A percentile compares a stretch with the other conserved stretches of the same genome.
Evolutionary conservation across 2,888 invertebrate species (phyloP).

Genomic region (Patella ulyssiponensis): DNA sequence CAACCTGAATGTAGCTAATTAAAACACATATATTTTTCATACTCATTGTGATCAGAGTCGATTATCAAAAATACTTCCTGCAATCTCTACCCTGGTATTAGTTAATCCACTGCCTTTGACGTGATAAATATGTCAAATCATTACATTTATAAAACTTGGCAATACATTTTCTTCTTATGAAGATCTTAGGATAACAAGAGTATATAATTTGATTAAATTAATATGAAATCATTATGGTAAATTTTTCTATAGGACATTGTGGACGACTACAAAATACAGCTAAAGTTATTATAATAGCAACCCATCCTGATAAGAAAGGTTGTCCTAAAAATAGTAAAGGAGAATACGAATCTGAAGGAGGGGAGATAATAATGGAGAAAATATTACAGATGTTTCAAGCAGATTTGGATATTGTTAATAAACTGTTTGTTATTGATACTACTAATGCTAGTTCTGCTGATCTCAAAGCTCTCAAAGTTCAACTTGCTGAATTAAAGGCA

Average conservation of each 20-base stretch:
- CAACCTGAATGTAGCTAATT: no score
- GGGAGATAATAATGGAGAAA: conserved; percentile 74
- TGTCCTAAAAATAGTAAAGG: conserved; percentile 76
- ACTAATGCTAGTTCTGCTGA: conserved; percentile 78
- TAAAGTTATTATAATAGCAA: conserved; percentile 78
- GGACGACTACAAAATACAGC: conserved; percentile 76
- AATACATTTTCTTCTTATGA: no score
- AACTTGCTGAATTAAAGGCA: conserved; percentile 75
- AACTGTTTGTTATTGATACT: conserved; percentile 77
- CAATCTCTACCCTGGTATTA: no score
- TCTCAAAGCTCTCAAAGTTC: conserved; percentile 77
- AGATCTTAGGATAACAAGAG: no score
- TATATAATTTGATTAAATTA: conserved; percentile 3
- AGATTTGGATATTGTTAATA: conserved; percentile 77
- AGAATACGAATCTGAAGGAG: conserved; percentile 77
- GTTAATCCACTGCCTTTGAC: no score
- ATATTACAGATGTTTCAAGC: conserved; percentile 74
- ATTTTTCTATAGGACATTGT: conserved; percentile 74
- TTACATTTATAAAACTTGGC: no score
- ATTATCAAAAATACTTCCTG: no score
- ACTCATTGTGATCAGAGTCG: no score
- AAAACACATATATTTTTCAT: no score
- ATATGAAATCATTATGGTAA: neutral
- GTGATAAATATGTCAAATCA: no score
- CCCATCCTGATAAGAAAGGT: conserved; percentile 77